Conservation (phyloP, 2,888 invertebrate species). For the Ephialtes manifestator region DNA sequence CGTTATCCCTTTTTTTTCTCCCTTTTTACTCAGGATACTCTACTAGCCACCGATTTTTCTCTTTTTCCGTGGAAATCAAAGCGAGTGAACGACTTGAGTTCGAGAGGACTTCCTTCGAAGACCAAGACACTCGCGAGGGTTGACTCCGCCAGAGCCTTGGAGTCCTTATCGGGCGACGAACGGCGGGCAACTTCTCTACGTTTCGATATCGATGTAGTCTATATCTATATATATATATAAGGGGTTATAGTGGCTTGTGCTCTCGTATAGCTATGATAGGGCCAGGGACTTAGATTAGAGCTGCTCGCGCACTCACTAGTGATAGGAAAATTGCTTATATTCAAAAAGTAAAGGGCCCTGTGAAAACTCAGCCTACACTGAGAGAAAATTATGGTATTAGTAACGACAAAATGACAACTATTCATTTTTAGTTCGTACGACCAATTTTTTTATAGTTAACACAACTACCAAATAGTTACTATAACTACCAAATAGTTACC, state of each 20-base stretch:
- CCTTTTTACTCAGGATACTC: conserved; percentile 31
- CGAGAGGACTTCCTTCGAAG: conserved; percentile 59
- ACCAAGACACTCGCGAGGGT: not conserved
- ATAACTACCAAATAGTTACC: too few species aligned
- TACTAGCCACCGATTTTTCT: conserved; percentile 36
- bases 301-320: too few species aligned
- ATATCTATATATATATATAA: conserved; percentile 5
- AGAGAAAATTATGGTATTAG: too few species aligned
- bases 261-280: too few species aligned
- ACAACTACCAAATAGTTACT: too few species aligned
- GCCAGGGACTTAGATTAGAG: too few species aligned
- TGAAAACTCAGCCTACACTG: too few species aligned
- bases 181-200: not conserved
- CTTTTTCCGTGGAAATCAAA: conserved; percentile 49
- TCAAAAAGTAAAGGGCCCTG: too few species aligned
- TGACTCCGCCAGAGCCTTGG: conserved; percentile 45
- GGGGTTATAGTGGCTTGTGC: not conserved
- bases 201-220: conserved; percentile 16
- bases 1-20: not conserved
- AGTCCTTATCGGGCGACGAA: conserved; percentile 57
- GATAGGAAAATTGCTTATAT: too few species aligned
- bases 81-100: conserved; percentile 57
- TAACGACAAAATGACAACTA: too few species aligned
- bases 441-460: too few species aligned
- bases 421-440: too few species aligned